A percentile compares a stretch with the other conserved stretches of the same genome.
These are phyloP conservation scores for Esperia sulphurella DNA, from an alignment of 2,888 invertebrate genomes.

Conservation along the genomic window DNA sequence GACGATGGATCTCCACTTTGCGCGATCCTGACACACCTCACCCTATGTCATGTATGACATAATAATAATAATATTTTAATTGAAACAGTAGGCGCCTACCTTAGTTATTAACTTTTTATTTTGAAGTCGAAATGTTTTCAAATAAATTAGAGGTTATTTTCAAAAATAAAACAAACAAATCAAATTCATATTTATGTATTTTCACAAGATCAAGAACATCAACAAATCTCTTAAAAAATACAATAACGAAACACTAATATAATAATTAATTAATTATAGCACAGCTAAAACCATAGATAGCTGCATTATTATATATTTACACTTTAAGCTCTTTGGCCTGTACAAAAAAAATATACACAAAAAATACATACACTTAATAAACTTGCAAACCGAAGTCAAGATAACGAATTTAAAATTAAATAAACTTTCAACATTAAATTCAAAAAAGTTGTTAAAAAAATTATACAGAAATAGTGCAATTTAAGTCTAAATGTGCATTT, in stretches of 20 bases:
- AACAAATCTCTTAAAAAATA: slow-evolving; percentile 78
- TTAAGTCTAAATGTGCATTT: slow-evolving; percentile 16
- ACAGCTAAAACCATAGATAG: slow-evolving; percentile 47
- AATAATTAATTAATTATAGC: slow-evolving; percentile 22
- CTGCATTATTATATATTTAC: slow-evolving; percentile 65
- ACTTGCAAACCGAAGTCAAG: slow-evolving; percentile 58
- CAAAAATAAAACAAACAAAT: slow-evolving; percentile 16
- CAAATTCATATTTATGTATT: slow-evolving; percentile 70
- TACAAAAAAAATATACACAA: slow-evolving; percentile 63
- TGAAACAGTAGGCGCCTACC: too few relatives aligned
- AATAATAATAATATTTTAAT: too few relatives aligned
- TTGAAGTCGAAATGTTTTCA: too few relatives aligned
- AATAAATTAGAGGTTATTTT: too few relatives aligned
- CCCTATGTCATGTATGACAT: too few relatives aligned
- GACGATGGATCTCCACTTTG: too few relatives aligned
- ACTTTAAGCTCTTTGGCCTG: slow-evolving; percentile 76
- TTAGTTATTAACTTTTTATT: too few relatives aligned
- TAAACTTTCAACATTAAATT: slow-evolving; percentile 72
- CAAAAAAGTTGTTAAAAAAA: slow-evolving; percentile 61
- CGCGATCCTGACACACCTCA: too few relatives aligned
- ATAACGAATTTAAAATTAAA: slow-evolving; percentile 75
- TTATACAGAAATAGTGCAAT: slow-evolving; percentile 32
- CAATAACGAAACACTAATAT: slow-evolving; percentile 71
- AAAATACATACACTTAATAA: slow-evolving; percentile 42
- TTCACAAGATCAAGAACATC: slow-evolving; percentile 78